Evolutionary conservation across 2,113 vertebrate genomes (phyloP).

Genomic region (Lepus timidus): DNA sequence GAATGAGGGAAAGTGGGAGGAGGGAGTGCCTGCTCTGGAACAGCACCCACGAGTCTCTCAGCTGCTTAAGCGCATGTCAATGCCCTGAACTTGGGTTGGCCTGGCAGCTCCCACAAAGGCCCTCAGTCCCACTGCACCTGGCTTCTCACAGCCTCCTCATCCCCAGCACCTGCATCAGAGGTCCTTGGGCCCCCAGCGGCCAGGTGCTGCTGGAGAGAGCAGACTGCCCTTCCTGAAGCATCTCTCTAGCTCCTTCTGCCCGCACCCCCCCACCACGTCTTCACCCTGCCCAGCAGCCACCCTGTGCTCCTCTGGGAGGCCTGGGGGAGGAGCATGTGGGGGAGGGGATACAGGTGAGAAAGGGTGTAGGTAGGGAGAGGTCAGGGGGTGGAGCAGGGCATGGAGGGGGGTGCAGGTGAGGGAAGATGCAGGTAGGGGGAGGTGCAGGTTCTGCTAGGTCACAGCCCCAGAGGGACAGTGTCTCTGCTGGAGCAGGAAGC

Average conservation of each 20-base stretch:
- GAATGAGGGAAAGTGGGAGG: background rate
- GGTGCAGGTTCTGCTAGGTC: too few species aligned
- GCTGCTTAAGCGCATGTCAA: background rate
- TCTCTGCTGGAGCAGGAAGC: background rate
- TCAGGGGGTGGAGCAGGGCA: background rate
- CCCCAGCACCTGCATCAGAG: background rate
- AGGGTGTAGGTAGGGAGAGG: too few species aligned
- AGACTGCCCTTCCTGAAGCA: background rate
- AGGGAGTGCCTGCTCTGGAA: background rate
- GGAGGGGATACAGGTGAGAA: too few species aligned
- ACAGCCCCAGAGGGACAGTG: background rate
- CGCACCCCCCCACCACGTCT: background rate
- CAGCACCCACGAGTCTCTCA: too few species aligned
- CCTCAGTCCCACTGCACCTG: too few species aligned
- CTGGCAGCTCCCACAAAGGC: too few species aligned
- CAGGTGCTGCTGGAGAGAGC: background rate
- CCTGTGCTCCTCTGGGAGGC: too few species aligned
- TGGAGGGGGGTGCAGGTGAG: background rate
- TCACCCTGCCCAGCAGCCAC: too few species aligned
- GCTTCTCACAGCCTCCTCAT: background rate
- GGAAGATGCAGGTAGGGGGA: background rate
- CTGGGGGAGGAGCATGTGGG: background rate
- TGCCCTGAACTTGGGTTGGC: fast-evolving
- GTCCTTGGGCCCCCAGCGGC: background rate
- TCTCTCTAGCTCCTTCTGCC: background rate